Base-by-base conservation (phyloP, 1,140 invertebrate genomes). In the Fopius arisanus region DNA sequence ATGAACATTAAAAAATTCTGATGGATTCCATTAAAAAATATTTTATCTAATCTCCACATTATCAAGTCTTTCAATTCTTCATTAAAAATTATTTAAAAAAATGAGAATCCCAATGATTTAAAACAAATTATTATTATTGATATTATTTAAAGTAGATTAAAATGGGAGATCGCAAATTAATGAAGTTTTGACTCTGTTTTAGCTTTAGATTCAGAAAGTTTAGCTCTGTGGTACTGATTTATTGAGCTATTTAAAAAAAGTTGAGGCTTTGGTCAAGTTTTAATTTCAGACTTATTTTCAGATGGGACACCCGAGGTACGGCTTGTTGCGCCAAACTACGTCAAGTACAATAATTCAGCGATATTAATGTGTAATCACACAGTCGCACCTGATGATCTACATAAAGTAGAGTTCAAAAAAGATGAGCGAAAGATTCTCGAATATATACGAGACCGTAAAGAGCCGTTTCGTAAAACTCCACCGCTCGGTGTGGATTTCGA, bases 341-440 rank as follows among this genome's bases (percentile, higher is more conserved):
- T 89, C 59, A 83, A 82, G 63, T 75, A 83, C 59, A 84, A 86
- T 71, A 81, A 80, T 66, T 83, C 84, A 23, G 89, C 86, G 29
- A 80, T 77, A 51, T 78, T 90, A 48, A 77, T 77, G 75, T 90
- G 89, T 80, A 86, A 89, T 72, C 88, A 90, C 78, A 87, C 75
- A 73, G 85, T 89, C 41, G 67, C 82, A 54, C 81, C 85, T 6
- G 82, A 81, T 48, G 78, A 84, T 73, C 79, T 90, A 41, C 85
- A 87, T 81, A 89, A 89, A 79, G 87, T 90, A 74, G 93, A 94
- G 82, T 95, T 94, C 92, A 88, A 92, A 68, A 92, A 93, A 79
- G 90, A 91, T 78, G 91, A 91, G 80, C 90, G 90, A 81, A 95
- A 94, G 85, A 92, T 95, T 84, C 93, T 94, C 81, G 92, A 94